A percentile compares a stretch with the other conserved stretches of the same genome.
phyloP scores from a whole-genome alignment of 2,797 vertebrate species.

The Numenius phaeopus region DNA sequence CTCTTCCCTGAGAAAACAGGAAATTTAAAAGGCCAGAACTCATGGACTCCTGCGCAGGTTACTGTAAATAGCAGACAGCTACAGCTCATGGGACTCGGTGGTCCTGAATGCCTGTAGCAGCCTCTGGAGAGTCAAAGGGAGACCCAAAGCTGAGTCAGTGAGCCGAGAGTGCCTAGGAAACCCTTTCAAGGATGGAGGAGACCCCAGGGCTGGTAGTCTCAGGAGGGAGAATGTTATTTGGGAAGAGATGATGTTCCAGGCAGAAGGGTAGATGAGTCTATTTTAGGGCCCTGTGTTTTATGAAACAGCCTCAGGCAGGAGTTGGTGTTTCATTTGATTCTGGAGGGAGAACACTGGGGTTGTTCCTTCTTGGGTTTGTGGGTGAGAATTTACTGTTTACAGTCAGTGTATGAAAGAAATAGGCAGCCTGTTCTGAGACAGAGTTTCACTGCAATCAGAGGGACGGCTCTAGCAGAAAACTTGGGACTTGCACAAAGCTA shows the following conservation, averaged over 20 bases:
- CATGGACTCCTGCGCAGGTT: not conserved
- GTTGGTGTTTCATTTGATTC: not conserved
- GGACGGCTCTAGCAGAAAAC: not conserved
- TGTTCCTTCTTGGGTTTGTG: not conserved
- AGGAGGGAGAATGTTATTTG: not conserved
- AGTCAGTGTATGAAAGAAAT: not conserved
- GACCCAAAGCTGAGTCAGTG: not conserved
- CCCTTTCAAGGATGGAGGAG: not conserved
- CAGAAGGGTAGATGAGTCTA: not conserved
- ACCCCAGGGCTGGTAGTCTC: not conserved
- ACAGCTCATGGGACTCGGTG: not conserved
- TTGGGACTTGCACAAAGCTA: not conserved
- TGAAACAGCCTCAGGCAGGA: not conserved
- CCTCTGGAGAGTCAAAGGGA: not conserved
- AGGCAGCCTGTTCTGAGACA: rapidly evolving
- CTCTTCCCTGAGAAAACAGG: not conserved
- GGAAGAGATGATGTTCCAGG: not conserved
- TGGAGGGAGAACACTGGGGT: not conserved
- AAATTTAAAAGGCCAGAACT: not conserved
- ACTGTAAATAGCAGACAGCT: not conserved
- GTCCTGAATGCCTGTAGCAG: not conserved
- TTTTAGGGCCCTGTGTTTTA: not conserved
- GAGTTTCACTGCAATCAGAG: not conserved
- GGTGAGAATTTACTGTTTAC: not conserved
- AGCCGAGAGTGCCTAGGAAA: not conserved